Evolutionary conservation across 2,797 vertebrate species (phyloP).

Genomic region (Sebastes trivittatus): DNA sequence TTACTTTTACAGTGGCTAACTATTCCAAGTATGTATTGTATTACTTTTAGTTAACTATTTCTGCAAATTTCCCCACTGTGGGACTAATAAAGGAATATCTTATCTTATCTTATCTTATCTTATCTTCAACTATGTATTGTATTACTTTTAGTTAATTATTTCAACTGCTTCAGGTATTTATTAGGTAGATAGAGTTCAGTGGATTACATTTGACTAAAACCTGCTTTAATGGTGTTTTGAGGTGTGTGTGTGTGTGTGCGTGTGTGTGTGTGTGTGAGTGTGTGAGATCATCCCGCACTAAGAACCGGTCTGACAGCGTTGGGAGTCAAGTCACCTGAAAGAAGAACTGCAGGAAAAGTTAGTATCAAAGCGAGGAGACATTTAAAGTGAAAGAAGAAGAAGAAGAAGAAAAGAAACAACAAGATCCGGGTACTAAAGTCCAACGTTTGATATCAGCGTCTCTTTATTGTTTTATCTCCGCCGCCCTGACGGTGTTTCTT

Average conservation of each 20-base stretch:
- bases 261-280: neutral
- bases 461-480: neutral
- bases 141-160: too few species aligned
- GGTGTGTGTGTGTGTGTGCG: neutral
- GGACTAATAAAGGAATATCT: too few species aligned
- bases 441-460: neutral
- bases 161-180: too few species aligned
- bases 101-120: too few species aligned
- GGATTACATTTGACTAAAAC: neutral
- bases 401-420: neutral
- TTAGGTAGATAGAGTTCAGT: too few species aligned
- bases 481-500: neutral
- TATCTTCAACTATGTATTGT: too few species aligned
- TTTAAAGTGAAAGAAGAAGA: conserved; percentile 21
- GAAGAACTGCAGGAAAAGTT: conserved; percentile 54
- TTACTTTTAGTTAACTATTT: too few species aligned
- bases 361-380: neutral
- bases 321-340: conserved; percentile 44
- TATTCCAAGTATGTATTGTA: too few species aligned
- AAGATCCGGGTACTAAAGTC: conserved; percentile 50
- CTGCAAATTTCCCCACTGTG: too few species aligned
- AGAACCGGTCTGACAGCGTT: conserved; percentile 71
- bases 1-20: too few species aligned
- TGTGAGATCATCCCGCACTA: conserved; percentile 20
- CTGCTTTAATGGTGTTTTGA: neutral